Base-by-base conservation (phyloP, 2,888 invertebrate genomes). In the Noctuana brunneofusca region DNA sequence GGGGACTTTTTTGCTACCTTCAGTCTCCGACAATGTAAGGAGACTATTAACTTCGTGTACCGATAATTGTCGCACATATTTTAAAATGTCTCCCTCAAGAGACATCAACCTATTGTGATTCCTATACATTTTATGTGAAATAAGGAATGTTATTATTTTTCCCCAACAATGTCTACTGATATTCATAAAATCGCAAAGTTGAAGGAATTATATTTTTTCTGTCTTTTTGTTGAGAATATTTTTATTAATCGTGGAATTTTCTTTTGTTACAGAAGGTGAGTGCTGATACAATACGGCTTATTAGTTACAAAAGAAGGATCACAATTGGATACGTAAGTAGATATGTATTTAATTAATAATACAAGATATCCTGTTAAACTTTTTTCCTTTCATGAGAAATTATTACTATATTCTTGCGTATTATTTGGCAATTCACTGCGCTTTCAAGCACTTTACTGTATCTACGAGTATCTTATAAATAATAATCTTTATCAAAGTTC, bases 31-130 rank as follows among this genome's bases (percentile, higher is more conserved):
- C 86, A 84, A 80, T 89, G 88, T 89, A 87, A 87, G 83, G 72
- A 83, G 81, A 82, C 89, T 89, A 92, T 92, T 90, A 90, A 87
- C 86, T 87, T 87, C 90, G 76, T 91, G 90, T 92, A 85, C 84
- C 78, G 89, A 90, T 92, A 92, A 92, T 92, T 92, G 92, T 92
- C 92, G 85, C 91, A 90, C 90, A 89, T 92, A 92, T 89, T 89
- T 90, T 86, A 89, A 78, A 87, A 86, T 78, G 80, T 81, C 76
- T 54, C 75, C 77, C 74, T 79, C 73, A 74, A 80, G 79, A 75
- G 64, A 64, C 56, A 50, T 20, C 53, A 8, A 63, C 62, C 65
- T 66, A 64, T 70, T 71, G 65, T 69, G 66, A 75, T 77, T 1
- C 75, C 74, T 9, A 16, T 52, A 41, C 16, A 48, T 54, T 60